Conservation (phyloP, 2,113 vertebrate species). For the Thunnus thynnus region DNA sequence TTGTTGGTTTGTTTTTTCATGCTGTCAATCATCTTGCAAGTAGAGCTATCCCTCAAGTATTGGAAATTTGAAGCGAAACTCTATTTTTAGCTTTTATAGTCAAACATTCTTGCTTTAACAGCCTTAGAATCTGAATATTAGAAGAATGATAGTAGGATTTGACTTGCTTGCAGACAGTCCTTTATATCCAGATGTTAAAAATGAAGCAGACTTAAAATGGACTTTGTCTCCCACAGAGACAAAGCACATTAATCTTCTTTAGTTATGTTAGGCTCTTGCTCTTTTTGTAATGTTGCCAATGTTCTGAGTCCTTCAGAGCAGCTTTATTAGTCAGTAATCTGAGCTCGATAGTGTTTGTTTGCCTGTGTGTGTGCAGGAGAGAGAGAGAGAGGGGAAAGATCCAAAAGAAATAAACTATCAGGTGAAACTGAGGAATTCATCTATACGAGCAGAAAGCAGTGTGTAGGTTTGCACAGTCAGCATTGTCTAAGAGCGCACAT, state of each 20-base stretch:
- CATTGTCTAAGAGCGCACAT: neutral
- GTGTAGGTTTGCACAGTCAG: neutral
- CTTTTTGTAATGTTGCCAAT: constrained; percentile 31
- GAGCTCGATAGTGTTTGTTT: constrained; percentile 15
- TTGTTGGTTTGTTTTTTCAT: too few relatives aligned
- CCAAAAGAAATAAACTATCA: constrained; percentile 9
- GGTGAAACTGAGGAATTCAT: neutral
- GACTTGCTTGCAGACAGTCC: neutral
- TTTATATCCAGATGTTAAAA: constrained; percentile 29
- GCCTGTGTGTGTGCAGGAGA: neutral
- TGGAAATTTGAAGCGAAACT: too few relatives aligned
- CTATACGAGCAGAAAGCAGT: neutral
- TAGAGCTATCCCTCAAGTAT: too few relatives aligned
- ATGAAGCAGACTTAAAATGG: constrained; percentile 12
- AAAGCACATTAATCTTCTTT: constrained; percentile 37
- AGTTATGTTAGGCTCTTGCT: constrained; percentile 31
- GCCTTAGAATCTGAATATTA: too few relatives aligned
- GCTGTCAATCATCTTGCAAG: too few relatives aligned
- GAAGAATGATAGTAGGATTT: too few relatives aligned
- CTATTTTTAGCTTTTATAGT: too few relatives aligned
- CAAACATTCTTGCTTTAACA: too few relatives aligned
- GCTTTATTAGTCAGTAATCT: constrained; percentile 51
- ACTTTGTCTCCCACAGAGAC: constrained; percentile 29
- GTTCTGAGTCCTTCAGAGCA: constrained; percentile 16
- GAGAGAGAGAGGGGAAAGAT: neutral